Evolutionary conservation across 2,888 invertebrate genomes (phyloP).

Genomic region (Caenorhabditis zanzibari): DNA sequence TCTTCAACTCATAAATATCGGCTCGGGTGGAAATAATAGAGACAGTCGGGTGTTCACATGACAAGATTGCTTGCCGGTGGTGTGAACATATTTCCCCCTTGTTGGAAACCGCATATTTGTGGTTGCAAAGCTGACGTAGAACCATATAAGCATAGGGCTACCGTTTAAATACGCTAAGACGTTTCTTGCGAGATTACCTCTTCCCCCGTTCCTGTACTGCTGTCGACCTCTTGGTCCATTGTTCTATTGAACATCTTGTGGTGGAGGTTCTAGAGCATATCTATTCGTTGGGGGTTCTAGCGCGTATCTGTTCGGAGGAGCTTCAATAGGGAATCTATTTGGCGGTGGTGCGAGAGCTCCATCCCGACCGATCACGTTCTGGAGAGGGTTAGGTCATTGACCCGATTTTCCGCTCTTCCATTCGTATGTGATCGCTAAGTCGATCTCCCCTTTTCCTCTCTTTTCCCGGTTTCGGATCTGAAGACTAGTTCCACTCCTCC

Average conservation of each 20-base stretch:
- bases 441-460: too few species aligned
- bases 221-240: neutral
- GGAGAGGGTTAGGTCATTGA: too few species aligned
- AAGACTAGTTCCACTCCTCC: too few species aligned
- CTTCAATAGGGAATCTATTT: too few species aligned
- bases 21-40: neutral
- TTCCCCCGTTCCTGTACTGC: neutral
- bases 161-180: neutral
- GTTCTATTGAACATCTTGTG: neutral
- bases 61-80: neutral
- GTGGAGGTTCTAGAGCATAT: neutral
- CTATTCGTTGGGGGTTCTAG: too few species aligned
- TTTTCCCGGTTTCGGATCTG: too few species aligned
- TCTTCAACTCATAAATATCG: neutral
- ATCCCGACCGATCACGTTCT: too few species aligned
- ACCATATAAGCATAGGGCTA: neutral
- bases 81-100: constrained; percentile 4
- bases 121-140: neutral
- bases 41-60: neutral
- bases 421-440: too few species aligned
- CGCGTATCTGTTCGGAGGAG: too few species aligned
- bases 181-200: neutral
- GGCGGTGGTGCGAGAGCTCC: neutral
- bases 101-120: constrained; percentile 14
- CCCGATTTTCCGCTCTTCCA: too few species aligned